Conservation (phyloP, 2,113 vertebrate genomes). For the Anser cygnoides region DNA sequence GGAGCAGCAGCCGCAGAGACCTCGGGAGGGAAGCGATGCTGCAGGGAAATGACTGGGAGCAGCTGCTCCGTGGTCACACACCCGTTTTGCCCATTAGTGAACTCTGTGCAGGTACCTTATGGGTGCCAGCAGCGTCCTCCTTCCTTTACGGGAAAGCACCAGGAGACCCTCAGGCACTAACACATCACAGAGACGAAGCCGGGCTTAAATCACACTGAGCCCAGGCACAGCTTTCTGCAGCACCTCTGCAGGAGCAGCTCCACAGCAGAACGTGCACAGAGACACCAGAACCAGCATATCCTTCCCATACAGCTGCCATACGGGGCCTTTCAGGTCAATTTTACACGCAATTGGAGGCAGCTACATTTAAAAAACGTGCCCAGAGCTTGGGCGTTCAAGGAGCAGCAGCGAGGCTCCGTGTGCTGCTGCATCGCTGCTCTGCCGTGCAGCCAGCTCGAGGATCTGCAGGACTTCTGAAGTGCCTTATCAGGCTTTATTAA, state of each 20-base stretch:
- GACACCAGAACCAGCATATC: not conserved
- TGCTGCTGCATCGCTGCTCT: accelerated
- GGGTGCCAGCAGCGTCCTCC: accelerated
- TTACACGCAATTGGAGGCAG: not conserved
- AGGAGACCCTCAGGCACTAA: not conserved
- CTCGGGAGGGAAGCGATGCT: accelerated
- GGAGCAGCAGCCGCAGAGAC: not conserved
- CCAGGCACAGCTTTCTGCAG: not conserved
- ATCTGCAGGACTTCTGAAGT: not conserved
- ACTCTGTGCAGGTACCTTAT: not conserved
- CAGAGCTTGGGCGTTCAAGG: not conserved
- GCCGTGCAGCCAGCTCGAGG: accelerated
- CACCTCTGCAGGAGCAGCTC: accelerated
- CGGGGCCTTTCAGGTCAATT: not conserved
- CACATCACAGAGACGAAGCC: accelerated
- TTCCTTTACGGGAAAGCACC: not conserved
- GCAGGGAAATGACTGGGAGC: not conserved
- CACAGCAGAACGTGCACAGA: accelerated
- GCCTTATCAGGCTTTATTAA: constrained; percentile 24
- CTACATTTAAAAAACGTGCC: accelerated
- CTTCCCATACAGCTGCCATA: not conserved
- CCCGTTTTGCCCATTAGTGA: accelerated
- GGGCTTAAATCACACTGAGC: accelerated
- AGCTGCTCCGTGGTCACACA: not conserved
- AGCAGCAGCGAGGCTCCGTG: not conserved